phyloP scores from a whole-genome alignment of 2,797 vertebrate species.

The Pantherophis alleghaniensis region DNA sequence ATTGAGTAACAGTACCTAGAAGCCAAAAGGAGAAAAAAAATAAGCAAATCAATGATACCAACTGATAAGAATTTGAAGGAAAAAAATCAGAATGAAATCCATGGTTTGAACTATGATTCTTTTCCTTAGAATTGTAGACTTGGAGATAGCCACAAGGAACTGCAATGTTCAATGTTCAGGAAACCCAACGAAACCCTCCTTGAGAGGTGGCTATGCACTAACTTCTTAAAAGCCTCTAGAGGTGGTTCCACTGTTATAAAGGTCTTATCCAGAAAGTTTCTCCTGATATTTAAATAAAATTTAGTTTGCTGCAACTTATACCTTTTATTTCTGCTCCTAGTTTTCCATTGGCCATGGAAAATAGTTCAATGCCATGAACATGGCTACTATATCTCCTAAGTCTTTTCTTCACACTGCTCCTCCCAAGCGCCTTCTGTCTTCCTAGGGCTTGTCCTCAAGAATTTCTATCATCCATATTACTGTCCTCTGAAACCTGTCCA shows the following conservation, averaged over 20 bases:
- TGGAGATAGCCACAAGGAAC: not conserved
- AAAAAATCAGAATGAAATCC: not conserved
- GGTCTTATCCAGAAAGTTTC: not conserved
- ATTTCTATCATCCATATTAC: not conserved
- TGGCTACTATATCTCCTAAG: not conserved
- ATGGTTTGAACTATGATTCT: not conserved
- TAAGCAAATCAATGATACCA: not conserved
- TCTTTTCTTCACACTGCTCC: not conserved
- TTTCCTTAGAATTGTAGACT: not conserved
- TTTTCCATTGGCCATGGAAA: not conserved
- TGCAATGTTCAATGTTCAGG: not conserved
- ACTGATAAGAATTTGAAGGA: not conserved
- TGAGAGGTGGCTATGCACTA: not conserved
- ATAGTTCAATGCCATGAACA: not conserved
- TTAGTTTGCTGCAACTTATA: not conserved
- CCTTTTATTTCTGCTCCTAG: not conserved
- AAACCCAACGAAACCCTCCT: not conserved
- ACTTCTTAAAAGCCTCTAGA: not conserved
- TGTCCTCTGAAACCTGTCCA: not conserved
- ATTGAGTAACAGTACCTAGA: not conserved
- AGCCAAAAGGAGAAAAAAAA: not conserved
- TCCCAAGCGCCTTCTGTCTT: not conserved
- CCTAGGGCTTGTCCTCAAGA: not conserved
- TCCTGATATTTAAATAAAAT: not conserved
- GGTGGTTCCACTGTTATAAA: not conserved